A percentile compares a stretch with the other conserved stretches of the same genome.
These are phyloP conservation scores for Periophthalmus modestus DNA, from an alignment of 2,113 vertebrate genomes.

Conservation along the genomic window DNA sequence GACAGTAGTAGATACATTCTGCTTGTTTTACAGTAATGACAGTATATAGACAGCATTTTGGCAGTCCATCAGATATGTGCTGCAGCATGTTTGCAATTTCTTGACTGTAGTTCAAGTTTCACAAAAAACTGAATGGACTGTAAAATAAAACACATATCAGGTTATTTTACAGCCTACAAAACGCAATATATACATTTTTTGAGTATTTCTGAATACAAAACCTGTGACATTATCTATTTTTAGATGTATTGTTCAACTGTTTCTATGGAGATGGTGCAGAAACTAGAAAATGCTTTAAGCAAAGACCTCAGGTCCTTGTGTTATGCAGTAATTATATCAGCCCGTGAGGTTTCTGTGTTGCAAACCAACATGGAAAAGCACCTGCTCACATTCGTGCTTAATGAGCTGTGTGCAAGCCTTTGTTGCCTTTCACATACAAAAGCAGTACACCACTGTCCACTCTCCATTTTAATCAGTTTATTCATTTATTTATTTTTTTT, in stretches of 20 bases:
- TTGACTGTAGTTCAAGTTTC: no score
- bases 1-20: no score
- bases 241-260: neutral
- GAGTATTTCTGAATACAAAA: no score
- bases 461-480: neutral
- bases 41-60: no score
- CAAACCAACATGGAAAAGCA: constrained; percentile 49
- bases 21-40: no score
- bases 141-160: neutral
- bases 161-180: no score
- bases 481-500: no score
- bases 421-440: constrained; percentile 24
- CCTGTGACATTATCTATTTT: neutral
- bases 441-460: neutral
- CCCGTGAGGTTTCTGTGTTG: neutral
- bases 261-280: neutral
- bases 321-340: constrained; percentile 8
- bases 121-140: neutral
- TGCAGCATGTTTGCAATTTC: no score
- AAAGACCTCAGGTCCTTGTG: constrained; percentile 9
- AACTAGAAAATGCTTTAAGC: neutral
- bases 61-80: no score
- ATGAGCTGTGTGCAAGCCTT: constrained; percentile 21
- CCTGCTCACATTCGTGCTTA: constrained; percentile 21
- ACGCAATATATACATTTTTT: neutral